A percentile compares a stretch with the other conserved stretches of the same genome.
phyloP scores from a whole-genome alignment of 2,888 invertebrate genomes.

The Sarcophaga variegata region DNA sequence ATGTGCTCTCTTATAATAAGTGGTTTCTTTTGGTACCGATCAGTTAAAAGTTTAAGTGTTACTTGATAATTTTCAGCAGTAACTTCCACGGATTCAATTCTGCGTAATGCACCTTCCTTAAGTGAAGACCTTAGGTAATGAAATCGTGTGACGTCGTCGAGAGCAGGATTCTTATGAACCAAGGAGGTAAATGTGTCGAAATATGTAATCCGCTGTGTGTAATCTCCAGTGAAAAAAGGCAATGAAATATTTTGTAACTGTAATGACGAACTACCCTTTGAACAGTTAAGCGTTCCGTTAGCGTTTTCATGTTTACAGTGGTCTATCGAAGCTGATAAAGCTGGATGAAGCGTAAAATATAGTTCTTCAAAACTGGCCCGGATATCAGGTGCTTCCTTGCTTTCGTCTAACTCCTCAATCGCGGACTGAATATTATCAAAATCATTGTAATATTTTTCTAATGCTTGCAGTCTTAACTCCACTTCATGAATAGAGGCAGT shows the following conservation, averaged over 20 bases:
- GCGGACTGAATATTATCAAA: too few relatives aligned
- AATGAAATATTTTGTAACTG: slow-evolving; percentile 30
- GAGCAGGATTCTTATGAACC: slow-evolving; percentile 33
- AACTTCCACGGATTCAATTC: slow-evolving; percentile 38
- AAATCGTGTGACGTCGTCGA: slow-evolving; percentile 22
- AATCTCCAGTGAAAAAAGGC: slow-evolving; percentile 35
- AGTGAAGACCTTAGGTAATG: not conserved
- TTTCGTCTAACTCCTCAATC: not conserved
- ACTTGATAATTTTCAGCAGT: slow-evolving; percentile 41
- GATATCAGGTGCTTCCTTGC: not conserved
- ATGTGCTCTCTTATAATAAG: slow-evolving; percentile 25
- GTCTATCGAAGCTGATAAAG: slow-evolving; percentile 11
- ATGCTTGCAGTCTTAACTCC: too few relatives aligned
- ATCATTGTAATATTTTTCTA: too few relatives aligned
- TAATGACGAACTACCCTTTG: not conserved
- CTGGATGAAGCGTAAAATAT: slow-evolving; percentile 14
- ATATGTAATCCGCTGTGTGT: slow-evolving; percentile 39
- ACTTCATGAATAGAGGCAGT: slow-evolving; percentile 13
- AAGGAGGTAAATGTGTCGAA: slow-evolving; percentile 45
- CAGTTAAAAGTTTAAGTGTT: not conserved
- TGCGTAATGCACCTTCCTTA: slow-evolving; percentile 16
- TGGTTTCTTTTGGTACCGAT: too few relatives aligned
- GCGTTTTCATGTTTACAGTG: not conserved
- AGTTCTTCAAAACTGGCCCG: not conserved
- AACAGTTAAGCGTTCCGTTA: too few relatives aligned